Base-by-base conservation (phyloP, 2,797 vertebrate genomes). In the Diglossa cyanea region DNA sequence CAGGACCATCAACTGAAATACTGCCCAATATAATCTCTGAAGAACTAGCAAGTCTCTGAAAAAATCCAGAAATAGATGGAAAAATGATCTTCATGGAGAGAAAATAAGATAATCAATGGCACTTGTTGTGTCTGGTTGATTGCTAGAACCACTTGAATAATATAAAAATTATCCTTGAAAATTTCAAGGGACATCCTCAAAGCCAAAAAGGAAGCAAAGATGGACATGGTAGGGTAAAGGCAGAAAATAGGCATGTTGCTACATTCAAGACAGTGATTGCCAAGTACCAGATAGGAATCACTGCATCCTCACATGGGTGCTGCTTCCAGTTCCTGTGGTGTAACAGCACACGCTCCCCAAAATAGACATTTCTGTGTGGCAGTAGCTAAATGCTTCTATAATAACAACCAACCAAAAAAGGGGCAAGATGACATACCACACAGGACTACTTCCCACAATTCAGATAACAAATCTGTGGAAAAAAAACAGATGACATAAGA, bases 151-250 rank as follows among this genome's bases (percentile, higher is more conserved):
- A 71, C 33, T 18, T 67, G n/a, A 57, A 79, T n/a, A 88, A 13
- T 35, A 58, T 11, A 37, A 89, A 90, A 87, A 47, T 61, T 78
- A 42, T 51, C 15, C 20, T 40, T 63, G 14, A 73, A 66, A 75
- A 79, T 78, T 63, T 20, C 23, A 77, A 84, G 10, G 13, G 9
- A 28, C 21, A 50, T 62, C 13, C 11, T 25, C 19, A 70, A 71
- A 60, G 39, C 3, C 2, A 67, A 26, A 72, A 78, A 40, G 4
- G 13, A 66, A 86, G 10, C 10, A n/a, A 58, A 78, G 19, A 19
- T 31, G 8, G 7, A 18, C 6, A 8, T 1, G 0, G 1, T 60
- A 26, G 6, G 6, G 13, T 45, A 54, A 28, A 28, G 28, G 40
- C 28, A 88, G 39, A 13, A 57, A 86, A 62, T 1, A 26, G 8